Evolutionary conservation across 2,113 vertebrate genomes (phyloP), one percentile per base, ranked within the genome.

Genomic region (Tretioscincus oriximinensis): DNA sequence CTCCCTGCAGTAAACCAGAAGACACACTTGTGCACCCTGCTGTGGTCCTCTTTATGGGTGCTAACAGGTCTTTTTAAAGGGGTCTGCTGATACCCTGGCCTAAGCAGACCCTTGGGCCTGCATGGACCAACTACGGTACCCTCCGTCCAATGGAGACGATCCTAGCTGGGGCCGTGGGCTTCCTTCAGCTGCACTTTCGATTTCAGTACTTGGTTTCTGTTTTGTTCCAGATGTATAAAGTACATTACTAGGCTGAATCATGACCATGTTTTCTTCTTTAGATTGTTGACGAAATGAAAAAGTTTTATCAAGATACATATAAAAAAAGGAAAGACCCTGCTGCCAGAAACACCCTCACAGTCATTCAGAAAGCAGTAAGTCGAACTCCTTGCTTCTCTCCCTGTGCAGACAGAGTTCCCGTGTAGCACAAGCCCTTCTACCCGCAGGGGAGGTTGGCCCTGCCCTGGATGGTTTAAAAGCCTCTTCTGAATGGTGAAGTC

Each of bases 311-410:
- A 18, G 92, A 96, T 49, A 95, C 96, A 1, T 97, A 97, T 82
- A 73, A 29, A 0, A 95, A 97, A 61, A 80, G 93, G 78, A 7
- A 72, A 94, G 96, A 4, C 26, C 18, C 9, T 88, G 87, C 5
- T 61, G 86, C 93, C 71, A 96, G 73, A 87, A 94, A 97, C 4
- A 97, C 97, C 0, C 94, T 99, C 76, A 94, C 84, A 28, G 88
- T 96, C 68, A 95, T 99, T 89, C 97, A 99, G 77, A 73, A 80
- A 0, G 89, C 97, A 85, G 98, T 99, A 93, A 91, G 96, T 92
- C 12, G 0, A 0, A 54, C n/a, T 7, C 9, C 3, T 68, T 78
- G 22, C 73, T 78, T 12, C 74, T 73, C 21, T 68, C 1, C 45
- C 18, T 49, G 28, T 63, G 24, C 20, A n/a, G 5, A 45, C 26